phyloP scores from a whole-genome alignment of 2,888 invertebrate species.

The Pristionchus maxplancki region DNA sequence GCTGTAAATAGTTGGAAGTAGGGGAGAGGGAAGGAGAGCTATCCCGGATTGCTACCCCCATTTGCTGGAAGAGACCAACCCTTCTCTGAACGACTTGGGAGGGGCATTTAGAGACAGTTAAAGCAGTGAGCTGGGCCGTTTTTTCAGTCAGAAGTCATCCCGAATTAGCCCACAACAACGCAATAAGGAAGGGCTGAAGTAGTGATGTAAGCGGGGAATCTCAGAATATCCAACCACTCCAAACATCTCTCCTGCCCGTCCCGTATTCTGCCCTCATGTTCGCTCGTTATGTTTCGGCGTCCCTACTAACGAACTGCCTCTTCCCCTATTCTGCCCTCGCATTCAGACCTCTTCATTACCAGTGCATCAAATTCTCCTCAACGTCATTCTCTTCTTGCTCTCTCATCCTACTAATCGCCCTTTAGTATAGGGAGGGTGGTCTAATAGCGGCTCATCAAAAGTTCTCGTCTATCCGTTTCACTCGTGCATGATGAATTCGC shows the following conservation, averaged over 20 bases:
- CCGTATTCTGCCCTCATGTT: background rate
- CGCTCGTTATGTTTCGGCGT: background rate
- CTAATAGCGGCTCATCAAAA: background rate
- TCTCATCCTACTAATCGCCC: background rate
- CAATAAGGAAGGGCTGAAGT: background rate
- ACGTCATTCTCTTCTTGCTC: background rate
- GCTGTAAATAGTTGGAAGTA: background rate
- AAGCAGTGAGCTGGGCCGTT: too few species aligned
- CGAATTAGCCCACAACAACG: slow-evolving; percentile 5
- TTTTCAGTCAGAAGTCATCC: background rate
- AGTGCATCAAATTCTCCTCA: background rate
- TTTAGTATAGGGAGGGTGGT: background rate
- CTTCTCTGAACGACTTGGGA: background rate
- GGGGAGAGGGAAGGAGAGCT: background rate
- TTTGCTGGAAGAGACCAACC: background rate
- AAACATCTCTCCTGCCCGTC: background rate
- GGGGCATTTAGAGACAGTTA: too few species aligned
- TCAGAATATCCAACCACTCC: background rate
- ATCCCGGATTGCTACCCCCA: background rate
- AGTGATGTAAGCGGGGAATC: background rate
- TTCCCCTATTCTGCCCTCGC: background rate
- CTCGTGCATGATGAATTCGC: background rate
- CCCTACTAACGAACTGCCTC: background rate
- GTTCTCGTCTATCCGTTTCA: background rate
- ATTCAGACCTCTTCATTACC: slow-evolving; percentile 1